These are phyloP conservation scores for Acridotheres tristis DNA, from an alignment of 2,797 vertebrate species.

Conservation along the genomic window DNA sequence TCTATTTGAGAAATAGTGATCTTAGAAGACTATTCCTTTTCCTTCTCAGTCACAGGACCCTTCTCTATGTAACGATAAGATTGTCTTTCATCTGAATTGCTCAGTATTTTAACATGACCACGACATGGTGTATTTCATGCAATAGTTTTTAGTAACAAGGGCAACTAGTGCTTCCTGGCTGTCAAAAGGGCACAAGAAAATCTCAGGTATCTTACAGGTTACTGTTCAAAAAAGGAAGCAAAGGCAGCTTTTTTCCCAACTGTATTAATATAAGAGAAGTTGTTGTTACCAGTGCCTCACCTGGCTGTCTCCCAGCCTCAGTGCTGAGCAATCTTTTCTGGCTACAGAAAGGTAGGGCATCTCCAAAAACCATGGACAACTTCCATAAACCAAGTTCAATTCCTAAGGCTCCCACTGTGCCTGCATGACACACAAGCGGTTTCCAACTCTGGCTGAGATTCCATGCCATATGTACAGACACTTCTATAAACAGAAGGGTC, in stretches of 20 bases:
- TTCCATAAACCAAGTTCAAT: slow-evolving; percentile 18
- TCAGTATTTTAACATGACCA: background rate
- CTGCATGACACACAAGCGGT: background rate
- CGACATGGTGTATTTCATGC: background rate
- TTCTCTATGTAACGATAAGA: background rate
- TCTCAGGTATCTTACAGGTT: background rate
- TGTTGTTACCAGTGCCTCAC: background rate
- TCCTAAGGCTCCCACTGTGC: slow-evolving; percentile 19
- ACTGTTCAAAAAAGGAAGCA: background rate
- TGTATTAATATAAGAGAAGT: background rate
- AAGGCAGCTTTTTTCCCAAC: background rate
- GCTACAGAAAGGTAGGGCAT: slow-evolving; percentile 1
- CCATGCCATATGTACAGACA: slow-evolving; percentile 48
- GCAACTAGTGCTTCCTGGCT: background rate
- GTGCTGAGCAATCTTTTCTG: background rate
- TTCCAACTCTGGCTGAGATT: slow-evolving; percentile 33
- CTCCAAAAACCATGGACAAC: slow-evolving; percentile 20
- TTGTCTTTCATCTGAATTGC: background rate
- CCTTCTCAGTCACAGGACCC: background rate
- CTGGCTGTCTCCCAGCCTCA: background rate
- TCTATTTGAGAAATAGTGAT: background rate
- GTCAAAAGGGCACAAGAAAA: background rate
- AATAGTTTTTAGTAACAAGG: background rate
- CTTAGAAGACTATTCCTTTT: background rate
- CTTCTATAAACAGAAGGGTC: slow-evolving; percentile 44